These are phyloP conservation scores for Hyalella azteca DNA, from an alignment of 2,888 invertebrate species.

Conservation along the genomic window DNA sequence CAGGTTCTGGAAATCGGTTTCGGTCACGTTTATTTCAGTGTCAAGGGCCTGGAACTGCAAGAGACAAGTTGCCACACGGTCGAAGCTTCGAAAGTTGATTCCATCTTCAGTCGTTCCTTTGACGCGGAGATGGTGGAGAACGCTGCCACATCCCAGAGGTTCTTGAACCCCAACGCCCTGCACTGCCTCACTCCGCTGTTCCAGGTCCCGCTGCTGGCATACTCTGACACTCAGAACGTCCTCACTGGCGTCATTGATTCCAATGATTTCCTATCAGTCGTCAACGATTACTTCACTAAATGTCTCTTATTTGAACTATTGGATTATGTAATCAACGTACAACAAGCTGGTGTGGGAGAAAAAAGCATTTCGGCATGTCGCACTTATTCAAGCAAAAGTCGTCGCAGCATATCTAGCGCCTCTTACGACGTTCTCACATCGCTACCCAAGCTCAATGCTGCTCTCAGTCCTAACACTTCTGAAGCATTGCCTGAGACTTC, in stretches of 20 bases:
- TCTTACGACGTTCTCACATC: not conserved
- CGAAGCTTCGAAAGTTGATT: conserved; percentile 65
- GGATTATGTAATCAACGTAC: conserved; percentile 51
- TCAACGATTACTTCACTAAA: conserved; percentile 61
- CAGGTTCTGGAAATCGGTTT: conserved; percentile 64
- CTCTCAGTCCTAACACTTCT: not conserved
- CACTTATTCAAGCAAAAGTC: not conserved
- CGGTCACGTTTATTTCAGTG: conserved; percentile 63
- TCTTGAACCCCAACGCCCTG: conserved; percentile 52
- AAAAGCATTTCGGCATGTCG: conserved; percentile 41
- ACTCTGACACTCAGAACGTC: conserved; percentile 64
- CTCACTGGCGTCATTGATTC: conserved; percentile 65
- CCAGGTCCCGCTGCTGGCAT: conserved; percentile 62
- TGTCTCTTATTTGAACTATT: conserved; percentile 63
- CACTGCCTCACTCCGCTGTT: conserved; percentile 62
- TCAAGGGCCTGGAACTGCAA: conserved; percentile 65
- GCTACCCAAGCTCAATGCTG: not conserved
- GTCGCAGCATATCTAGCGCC: conserved; percentile 6
- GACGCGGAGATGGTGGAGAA: conserved; percentile 60
- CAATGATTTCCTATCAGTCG: conserved; percentile 61
- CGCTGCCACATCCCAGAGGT: conserved; percentile 52
- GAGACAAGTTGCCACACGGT: conserved; percentile 65
- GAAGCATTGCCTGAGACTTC: not conserved
- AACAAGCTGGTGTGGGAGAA: conserved; percentile 43
- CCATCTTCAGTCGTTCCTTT: conserved; percentile 64